Percentiles rank a stretch among this genome's conserved stretches.
These are phyloP conservation scores for Drosophila miranda DNA, from an alignment of 1,140 invertebrate species.

Conservation along the genomic window DNA sequence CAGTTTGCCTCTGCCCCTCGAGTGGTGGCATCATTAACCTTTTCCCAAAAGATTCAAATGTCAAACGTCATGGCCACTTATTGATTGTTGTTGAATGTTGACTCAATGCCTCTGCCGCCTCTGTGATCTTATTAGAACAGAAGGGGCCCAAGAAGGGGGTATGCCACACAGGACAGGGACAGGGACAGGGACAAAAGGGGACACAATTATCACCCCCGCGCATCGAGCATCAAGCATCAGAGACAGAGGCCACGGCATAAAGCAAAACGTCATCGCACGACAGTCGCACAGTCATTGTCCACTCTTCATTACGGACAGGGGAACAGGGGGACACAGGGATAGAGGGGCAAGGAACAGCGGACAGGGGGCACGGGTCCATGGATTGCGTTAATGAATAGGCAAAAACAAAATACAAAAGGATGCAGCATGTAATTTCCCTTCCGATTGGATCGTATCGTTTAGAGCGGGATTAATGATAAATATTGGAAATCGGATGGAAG, in stretches of 20 bases:
- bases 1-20: too few species aligned
- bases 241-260: slow-evolving; percentile 23
- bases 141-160: slow-evolving; percentile 12
- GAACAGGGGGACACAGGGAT: too few species aligned
- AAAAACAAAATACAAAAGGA: slow-evolving; percentile 45
- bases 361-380: slow-evolving; percentile 3
- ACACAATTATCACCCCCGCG: slow-evolving; percentile 67
- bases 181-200: slow-evolving; percentile 45
- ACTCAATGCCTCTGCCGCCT: slow-evolving; percentile 5
- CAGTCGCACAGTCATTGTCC: slow-evolving; percentile 60
- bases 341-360: too few species aligned
- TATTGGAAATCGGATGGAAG: slow-evolving; percentile 6
- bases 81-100: slow-evolving; percentile 51
- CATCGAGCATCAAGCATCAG: neutral
- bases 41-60: slow-evolving; percentile 40
- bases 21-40: slow-evolving; percentile 32
- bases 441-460: slow-evolving; percentile 36
- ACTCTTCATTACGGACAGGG: slow-evolving; percentile 7
- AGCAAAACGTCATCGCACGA: slow-evolving; percentile 71
- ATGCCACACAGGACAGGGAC: slow-evolving; percentile 24
- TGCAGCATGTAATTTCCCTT: slow-evolving; percentile 36
- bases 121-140: slow-evolving; percentile 66
- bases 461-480: slow-evolving; percentile 34
- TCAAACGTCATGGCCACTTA: slow-evolving; percentile 69
- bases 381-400: slow-evolving; percentile 64